Conservation (phyloP, 1,140 invertebrate genomes). For the Holcopasites calliopsidis region DNA sequence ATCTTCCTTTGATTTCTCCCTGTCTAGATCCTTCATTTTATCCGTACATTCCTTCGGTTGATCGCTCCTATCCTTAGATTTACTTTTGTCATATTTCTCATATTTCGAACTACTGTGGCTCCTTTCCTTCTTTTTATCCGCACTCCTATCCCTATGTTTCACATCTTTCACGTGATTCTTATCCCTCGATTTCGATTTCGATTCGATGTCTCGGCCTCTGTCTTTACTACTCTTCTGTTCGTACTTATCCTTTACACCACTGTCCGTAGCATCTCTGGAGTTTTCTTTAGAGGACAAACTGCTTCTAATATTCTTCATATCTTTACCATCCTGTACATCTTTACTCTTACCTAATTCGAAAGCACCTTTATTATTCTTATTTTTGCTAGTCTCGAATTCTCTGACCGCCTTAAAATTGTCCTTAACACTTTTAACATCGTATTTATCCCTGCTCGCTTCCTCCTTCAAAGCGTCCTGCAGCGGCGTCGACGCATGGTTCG, state of each 20-base stretch:
- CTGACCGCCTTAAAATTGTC: slow-evolving; percentile 69
- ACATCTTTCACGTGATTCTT: slow-evolving; percentile 41
- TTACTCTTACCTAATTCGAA: slow-evolving; percentile 70
- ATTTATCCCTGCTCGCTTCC: slow-evolving; percentile 73
- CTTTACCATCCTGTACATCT: slow-evolving; percentile 69
- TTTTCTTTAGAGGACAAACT: slow-evolving; percentile 69
- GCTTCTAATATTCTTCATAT: slow-evolving; percentile 61
- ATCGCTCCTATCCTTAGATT: slow-evolving; percentile 66
- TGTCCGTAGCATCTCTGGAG: slow-evolving; percentile 68
- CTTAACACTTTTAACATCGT: slow-evolving; percentile 66
- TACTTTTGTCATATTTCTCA: slow-evolving; percentile 66
- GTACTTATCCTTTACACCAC: slow-evolving; percentile 62
- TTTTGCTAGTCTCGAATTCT: slow-evolving; percentile 67
- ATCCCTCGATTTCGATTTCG: slow-evolving; percentile 50
- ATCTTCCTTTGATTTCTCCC: slow-evolving; percentile 59
- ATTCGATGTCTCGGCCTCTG: slow-evolving; percentile 66
- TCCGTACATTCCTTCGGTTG: slow-evolving; percentile 52
- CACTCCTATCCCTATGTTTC: slow-evolving; percentile 65
- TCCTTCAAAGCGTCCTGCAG: slow-evolving; percentile 71
- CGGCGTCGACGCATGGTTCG: slow-evolving; percentile 75
- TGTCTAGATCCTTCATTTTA: slow-evolving; percentile 55
- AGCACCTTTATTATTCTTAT: slow-evolving; percentile 77
- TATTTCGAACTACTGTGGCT: slow-evolving; percentile 65
- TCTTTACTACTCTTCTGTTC: slow-evolving; percentile 65
- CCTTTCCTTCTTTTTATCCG: slow-evolving; percentile 63